A percentile compares a stretch with the other conserved stretches of the same genome.
phyloP scores from a whole-genome alignment of 1,140 invertebrate species.

The Ctenoplectra terminalis region DNA sequence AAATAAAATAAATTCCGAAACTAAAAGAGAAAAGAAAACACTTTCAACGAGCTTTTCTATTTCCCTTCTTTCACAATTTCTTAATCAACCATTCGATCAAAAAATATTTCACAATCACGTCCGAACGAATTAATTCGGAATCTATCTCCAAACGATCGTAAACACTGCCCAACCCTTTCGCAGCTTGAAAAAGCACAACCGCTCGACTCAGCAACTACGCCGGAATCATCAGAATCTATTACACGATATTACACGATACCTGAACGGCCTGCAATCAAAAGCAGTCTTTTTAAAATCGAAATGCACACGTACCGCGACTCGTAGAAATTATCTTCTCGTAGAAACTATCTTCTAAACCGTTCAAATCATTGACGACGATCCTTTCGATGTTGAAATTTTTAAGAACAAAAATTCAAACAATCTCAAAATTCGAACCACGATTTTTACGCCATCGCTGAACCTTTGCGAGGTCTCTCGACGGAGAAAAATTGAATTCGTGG shows the following conservation, averaged over 20 bases:
- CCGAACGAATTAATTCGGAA: neutral
- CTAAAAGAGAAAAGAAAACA: neutral
- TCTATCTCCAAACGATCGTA: neutral
- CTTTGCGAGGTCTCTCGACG: too few species aligned
- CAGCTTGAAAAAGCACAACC: neutral
- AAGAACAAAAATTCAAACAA: too few species aligned
- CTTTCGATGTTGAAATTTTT: neutral
- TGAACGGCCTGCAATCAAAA: conserved; percentile 66
- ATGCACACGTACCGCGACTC: conserved; percentile 60
- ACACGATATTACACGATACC: neutral
- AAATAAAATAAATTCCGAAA: neutral
- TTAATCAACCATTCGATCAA: neutral
- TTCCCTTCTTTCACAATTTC: neutral
- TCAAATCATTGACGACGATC: neutral
- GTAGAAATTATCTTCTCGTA: too few species aligned
- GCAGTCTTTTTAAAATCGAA: conserved; percentile 76
- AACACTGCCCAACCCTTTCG: neutral
- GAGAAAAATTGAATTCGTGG: too few species aligned
- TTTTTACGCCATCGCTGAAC: too few species aligned
- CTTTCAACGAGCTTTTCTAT: too few species aligned
- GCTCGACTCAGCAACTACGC: neutral
- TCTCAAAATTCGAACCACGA: too few species aligned
- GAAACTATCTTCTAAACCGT: neutral
- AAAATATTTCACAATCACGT: neutral
- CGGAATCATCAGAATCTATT: neutral